Evolutionary conservation across 1,140 invertebrate species (phyloP), one percentile per base, ranked within the genome.

Genomic region (Idris sp.): DNA sequence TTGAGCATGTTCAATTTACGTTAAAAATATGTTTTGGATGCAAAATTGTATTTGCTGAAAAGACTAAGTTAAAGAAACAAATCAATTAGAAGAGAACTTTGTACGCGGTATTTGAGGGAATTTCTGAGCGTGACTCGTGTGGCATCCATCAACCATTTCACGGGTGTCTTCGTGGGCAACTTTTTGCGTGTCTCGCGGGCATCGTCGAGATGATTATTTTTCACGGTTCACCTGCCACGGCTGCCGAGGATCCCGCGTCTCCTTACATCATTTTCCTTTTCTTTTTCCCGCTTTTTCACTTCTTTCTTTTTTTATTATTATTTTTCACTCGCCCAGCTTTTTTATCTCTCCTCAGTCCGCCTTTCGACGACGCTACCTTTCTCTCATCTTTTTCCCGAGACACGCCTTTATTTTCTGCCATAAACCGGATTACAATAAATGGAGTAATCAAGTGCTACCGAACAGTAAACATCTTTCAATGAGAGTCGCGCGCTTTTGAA

Each of bases 381-480:
- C 81, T 80, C 79, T 80, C 76, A 71, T 77, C 58, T 74, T 59
- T n/a, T 36, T 22, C 73, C 40, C 40, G 11, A 26, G 78, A 40
- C 48, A 54, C 64, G 62, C 53, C 64, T 75, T 79, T 82, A 82
- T 79, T 80, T 78, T 73, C 58, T 22, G 14, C 19, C 9, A 11
- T 40, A 59, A 69, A 75, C 64, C 58, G 49, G 58, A 75, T 64
- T 46, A 56, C 48, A 76, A 59, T 67, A 64, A 76, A 69, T 65
- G 49, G 58, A 67, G 53, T 71, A 59, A 49, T 46, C 59, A 59
- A 53, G 53, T 58, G 65, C 44, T 36, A 48, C 44, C 26, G 40
- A 35, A 26, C 56, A 61, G 46, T 65, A 58, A 75, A 75, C 58
- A 72, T 65, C 69, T 35, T 46, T 64, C 33, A 73, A 58, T 73